These are phyloP conservation scores for Agrotis ipsilon DNA, from an alignment of 2,888 invertebrate species.

Conservation along the genomic window DNA sequence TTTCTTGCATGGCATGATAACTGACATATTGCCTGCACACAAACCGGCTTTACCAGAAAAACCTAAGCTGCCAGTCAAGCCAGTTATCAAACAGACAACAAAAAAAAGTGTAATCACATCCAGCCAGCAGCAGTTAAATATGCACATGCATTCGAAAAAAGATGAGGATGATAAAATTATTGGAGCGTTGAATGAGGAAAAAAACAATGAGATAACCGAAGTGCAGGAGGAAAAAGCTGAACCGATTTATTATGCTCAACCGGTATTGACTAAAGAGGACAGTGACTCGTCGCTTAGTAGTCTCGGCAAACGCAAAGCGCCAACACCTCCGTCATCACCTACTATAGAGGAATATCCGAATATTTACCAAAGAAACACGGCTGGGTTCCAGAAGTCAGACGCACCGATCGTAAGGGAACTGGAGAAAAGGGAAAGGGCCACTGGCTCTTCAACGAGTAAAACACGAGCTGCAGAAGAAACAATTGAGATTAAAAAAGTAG, in stretches of 20 bases:
- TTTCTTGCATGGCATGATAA: slow-evolving; percentile 93
- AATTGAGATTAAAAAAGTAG: slow-evolving; percentile 77
- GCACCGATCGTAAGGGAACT: slow-evolving; percentile 94
- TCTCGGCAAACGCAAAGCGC: slow-evolving; percentile 94
- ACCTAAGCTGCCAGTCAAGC: slow-evolving; percentile 92
- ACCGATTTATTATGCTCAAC: slow-evolving; percentile 86
- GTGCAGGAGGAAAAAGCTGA: slow-evolving; percentile 83
- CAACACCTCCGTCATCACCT: slow-evolving; percentile 93
- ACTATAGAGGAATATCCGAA: slow-evolving; percentile 88
- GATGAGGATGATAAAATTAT: slow-evolving; percentile 76
- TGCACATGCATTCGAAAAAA: slow-evolving; percentile 88
- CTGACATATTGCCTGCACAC: slow-evolving; percentile 83
- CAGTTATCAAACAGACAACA: slow-evolving; percentile 89
- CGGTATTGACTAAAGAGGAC: slow-evolving; percentile 90
- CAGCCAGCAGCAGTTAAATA: slow-evolving; percentile 88
- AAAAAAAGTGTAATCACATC: slow-evolving; percentile 81
- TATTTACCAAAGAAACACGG: slow-evolving; percentile 92
- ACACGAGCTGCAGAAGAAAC: slow-evolving; percentile 78
- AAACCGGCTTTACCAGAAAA: slow-evolving; percentile 94
- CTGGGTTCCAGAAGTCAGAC: slow-evolving; percentile 91
- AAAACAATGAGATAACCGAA: slow-evolving; percentile 83
- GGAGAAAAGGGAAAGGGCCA: slow-evolving; percentile 94
- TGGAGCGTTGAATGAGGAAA: slow-evolving; percentile 78
- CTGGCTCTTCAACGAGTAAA: slow-evolving; percentile 76
- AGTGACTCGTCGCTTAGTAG: slow-evolving; percentile 90